phyloP scores from a whole-genome alignment of 2,113 vertebrate species.

The Pelusios castaneus region DNA sequence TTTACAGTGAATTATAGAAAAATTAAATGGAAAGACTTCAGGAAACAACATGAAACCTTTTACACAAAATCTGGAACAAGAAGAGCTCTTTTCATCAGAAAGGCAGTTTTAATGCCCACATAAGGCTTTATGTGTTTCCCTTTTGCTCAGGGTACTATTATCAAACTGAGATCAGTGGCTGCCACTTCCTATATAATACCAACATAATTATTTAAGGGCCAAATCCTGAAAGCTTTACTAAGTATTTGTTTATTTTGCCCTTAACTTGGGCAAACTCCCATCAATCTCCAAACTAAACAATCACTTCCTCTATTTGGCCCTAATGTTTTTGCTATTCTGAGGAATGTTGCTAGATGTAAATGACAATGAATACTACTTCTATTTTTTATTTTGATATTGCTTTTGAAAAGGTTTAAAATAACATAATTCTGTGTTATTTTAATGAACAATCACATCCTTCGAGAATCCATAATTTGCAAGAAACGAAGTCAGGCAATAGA shows the following conservation, averaged over 20 bases:
- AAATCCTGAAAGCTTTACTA: not conserved
- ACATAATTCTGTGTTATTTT: not conserved
- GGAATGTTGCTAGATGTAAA: not conserved
- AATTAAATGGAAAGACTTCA: not conserved
- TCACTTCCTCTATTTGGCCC: not conserved
- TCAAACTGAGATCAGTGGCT: not conserved
- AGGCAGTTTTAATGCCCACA: not conserved
- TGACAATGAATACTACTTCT: not conserved
- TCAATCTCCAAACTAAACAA: not conserved
- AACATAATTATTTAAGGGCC: not conserved
- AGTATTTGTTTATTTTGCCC: not conserved
- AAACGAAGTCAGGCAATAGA: not conserved
- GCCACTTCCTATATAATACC: not conserved
- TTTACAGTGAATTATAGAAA: not conserved
- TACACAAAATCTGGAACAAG: not conserved
- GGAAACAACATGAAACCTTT: not conserved
- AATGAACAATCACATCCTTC: not conserved
- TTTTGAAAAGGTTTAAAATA: not conserved
- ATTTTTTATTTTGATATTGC: not conserved
- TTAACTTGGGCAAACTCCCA: not conserved
- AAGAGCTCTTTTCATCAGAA: not conserved
- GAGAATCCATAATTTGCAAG: not conserved
- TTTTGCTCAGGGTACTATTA: not conserved
- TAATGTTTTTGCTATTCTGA: not conserved
- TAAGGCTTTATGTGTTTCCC: not conserved